phyloP scores from a whole-genome alignment of 2,888 invertebrate species.

The Agriopis marginaria region DNA sequence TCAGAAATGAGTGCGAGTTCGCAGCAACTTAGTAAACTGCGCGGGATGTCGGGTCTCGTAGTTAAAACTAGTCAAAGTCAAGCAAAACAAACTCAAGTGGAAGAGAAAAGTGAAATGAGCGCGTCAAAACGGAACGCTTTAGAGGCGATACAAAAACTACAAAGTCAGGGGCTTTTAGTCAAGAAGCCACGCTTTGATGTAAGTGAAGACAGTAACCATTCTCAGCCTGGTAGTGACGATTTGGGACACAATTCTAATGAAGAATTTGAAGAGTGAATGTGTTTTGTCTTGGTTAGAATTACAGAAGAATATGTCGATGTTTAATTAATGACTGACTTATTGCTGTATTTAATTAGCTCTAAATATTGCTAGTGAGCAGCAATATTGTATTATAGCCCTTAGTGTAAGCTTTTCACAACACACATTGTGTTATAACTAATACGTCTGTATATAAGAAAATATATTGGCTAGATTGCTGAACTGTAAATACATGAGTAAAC shows the following conservation, averaged over 20 bases:
- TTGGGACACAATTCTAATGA: slow-evolving; percentile 52
- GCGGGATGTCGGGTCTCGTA: slow-evolving; percentile 66
- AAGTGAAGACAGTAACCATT: slow-evolving; percentile 61
- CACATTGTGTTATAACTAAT: slow-evolving; percentile 33
- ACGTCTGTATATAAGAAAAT: slow-evolving; percentile 27
- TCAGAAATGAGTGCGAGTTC: slow-evolving; percentile 67
- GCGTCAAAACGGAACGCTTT: slow-evolving; percentile 68
- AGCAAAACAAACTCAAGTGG: slow-evolving; percentile 67
- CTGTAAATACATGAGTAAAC: slow-evolving; percentile 13
- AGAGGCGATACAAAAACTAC: slow-evolving; percentile 78
- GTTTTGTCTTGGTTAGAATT: background rate
- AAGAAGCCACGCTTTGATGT: slow-evolving; percentile 74
- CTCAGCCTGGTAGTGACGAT: slow-evolving; percentile 59
- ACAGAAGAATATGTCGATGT: background rate
- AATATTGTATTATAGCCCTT: slow-evolving; percentile 17
- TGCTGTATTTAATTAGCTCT: slow-evolving; percentile 21
- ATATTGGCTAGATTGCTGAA: slow-evolving; percentile 13
- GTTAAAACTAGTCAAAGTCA: slow-evolving; percentile 70
- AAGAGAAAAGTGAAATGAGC: slow-evolving; percentile 67
- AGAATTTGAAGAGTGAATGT: slow-evolving; percentile 51
- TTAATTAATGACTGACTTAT: slow-evolving; percentile 45
- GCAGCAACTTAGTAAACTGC: slow-evolving; percentile 69
- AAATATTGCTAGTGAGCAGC: slow-evolving; percentile 4
- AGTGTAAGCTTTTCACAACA: background rate
- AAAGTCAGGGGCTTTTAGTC: slow-evolving; percentile 76